Evolutionary conservation across 2,888 invertebrate genomes (phyloP), one percentile per base, ranked within the genome.

Genomic region (Synanthedon andrenaeformis): DNA sequence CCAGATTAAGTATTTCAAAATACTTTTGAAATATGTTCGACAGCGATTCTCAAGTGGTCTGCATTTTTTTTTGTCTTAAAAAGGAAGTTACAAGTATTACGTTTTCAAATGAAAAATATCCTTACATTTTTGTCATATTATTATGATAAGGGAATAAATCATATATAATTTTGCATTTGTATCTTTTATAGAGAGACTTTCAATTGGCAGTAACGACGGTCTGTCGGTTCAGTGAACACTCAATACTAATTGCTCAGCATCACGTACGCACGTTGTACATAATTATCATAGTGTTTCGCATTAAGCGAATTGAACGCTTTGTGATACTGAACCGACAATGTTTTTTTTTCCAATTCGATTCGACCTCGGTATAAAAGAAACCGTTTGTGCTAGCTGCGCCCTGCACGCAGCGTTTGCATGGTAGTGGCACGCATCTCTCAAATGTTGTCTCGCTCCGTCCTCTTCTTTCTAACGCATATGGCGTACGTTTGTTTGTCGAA

Each of bases 341-440:
- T 45, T 45, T 45, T 35, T 35, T 28, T 35, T 14, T 12, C 5
- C 13, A 45, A 11, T 45, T 13, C 8, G 13, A 14, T n/a, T 13
- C 45, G 14, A 45, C 45, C 45, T 45, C 45, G 14, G 23, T 14
- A 45, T 45, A 14, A 14, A 45, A n/a, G 14, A 35, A 35, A 35
- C 35, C 35, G 35, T 35, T 35, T 35, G 35, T 35, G 35, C 35
- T 50, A 54, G 35, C 35, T 50, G 54, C 50, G 52, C 48, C 35
- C 23, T 17, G 19, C 70, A 78, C 77, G 76, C 70, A 72, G 62
- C 67, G 62, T 55, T 65, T 62, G 72, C 71, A 68, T 75, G 74
- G 59, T 57, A 54, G 55, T 52, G 56, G 62, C 78, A 77, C 76
- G 79, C 74, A 73, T 63, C 61, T 55, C 55, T 58, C 60, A 67